Base-by-base conservation (phyloP, 2,888 invertebrate genomes). In the Plebejus anna region DNA sequence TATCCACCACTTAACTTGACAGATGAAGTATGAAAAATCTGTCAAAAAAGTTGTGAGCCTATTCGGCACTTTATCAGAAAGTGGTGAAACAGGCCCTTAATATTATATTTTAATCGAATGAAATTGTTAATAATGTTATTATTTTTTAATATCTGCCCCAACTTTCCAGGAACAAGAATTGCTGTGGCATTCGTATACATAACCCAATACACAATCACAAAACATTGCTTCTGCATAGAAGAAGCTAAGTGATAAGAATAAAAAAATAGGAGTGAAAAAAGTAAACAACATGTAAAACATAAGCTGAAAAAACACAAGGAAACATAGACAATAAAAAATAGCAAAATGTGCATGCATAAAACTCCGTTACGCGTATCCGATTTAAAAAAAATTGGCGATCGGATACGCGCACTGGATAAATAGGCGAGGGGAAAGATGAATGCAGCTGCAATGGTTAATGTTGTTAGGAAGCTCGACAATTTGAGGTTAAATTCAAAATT, bases 171-270 rank as follows among this genome's bases (percentile, higher is more conserved):
- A 82, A 83, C 85, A 92, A 93, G 93, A 84, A 86, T 92, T 93
- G 92, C 89, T 93, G 93, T 93, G 93, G 93, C 87, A 87, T 77
- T 76, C 61, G 42, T 72, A 75, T 66, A 72, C 47, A 66, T 70
- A 28, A 38, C 66, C 70, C 66, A 22, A 78, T 32, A 75, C 73
- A 76, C 70, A 77, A 77, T 78, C 75, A 79, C 73, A 78, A 80
- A 84, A 87, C 92, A 92, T 94, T 93, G 93, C 93, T 91, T 90
- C 93, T 93, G 93, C 93, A 92, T 89, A 82, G 81, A 89, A 88
- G 89, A 90, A 91, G 90, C 90, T 84, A 81, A 82, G 80, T 78
- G 78, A 77, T 79, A 79, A 78, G 75, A 79, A 73, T 75, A 78
- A 78, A 78, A 47, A 82, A 83, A 16, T 55, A 55, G 32, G 16